These are phyloP conservation scores for Andrena hattorfiana DNA, from an alignment of 2,888 invertebrate species.

Conservation along the genomic window DNA sequence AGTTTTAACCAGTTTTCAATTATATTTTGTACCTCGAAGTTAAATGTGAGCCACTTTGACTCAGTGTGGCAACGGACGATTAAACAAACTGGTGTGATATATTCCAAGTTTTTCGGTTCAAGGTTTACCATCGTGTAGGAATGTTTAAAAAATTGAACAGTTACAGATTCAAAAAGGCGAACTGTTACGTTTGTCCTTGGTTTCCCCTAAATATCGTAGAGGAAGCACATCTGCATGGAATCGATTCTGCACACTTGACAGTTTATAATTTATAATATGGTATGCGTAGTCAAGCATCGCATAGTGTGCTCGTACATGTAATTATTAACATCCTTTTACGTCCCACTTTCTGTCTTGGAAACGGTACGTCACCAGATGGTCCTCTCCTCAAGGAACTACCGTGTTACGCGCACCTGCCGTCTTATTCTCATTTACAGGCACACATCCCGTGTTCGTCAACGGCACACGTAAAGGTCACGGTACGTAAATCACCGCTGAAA, in stretches of 20 bases:
- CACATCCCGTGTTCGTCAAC: constrained; percentile 32
- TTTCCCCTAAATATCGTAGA: background rate
- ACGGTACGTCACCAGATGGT: constrained; percentile 77
- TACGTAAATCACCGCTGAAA: constrained; percentile 59
- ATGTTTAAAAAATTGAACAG: too few species aligned
- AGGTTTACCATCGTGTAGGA: too few species aligned
- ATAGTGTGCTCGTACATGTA: constrained; percentile 27
- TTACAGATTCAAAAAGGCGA: too few species aligned
- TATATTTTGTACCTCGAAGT: too few species aligned
- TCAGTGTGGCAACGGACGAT: too few species aligned
- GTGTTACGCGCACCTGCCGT: constrained; percentile 78
- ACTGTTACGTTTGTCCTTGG: too few species aligned
- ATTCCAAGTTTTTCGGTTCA: too few species aligned
- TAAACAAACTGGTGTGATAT: too few species aligned
- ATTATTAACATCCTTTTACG: constrained; percentile 74
- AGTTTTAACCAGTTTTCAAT: too few species aligned
- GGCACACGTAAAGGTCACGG: constrained; percentile 45
- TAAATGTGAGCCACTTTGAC: too few species aligned
- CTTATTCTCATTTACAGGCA: constrained; percentile 47
- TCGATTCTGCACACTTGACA: too few species aligned
- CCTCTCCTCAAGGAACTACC: constrained; percentile 72
- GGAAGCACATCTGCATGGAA: background rate
- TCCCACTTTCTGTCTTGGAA: constrained; percentile 70
- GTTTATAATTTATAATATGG: too few species aligned
- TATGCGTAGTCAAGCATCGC: constrained; percentile 5